These are phyloP conservation scores for Lacerta viridis DNA, from an alignment of 2,797 vertebrate species.

Conservation along the genomic window DNA sequence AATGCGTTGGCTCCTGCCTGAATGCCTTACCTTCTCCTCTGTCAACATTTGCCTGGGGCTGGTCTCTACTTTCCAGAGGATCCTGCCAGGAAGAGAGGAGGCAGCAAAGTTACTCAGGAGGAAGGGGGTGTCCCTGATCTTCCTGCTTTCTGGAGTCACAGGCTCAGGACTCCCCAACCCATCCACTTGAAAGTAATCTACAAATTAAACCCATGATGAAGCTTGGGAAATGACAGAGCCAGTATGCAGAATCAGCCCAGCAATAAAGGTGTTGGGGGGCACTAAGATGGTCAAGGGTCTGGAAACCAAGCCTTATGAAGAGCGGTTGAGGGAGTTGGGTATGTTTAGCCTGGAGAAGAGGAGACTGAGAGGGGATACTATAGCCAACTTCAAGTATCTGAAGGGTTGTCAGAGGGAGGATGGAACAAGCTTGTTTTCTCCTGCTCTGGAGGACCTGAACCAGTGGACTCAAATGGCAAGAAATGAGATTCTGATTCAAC, in stretches of 20 bases:
- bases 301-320: too few species aligned
- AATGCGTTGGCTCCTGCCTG: too few species aligned
- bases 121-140: neutral
- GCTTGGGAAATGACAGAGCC: neutral
- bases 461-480: too few species aligned
- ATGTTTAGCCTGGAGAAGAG: too few species aligned
- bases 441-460: too few species aligned
- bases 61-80: neutral
- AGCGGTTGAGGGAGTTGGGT: too few species aligned
- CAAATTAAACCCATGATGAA: neutral
- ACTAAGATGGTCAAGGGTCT: too few species aligned
- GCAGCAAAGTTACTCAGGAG: neutral
- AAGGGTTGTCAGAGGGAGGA: too few species aligned
- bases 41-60: neutral
- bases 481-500: too few species aligned
- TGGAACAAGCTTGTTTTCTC: too few species aligned
- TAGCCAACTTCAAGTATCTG: too few species aligned
- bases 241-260: neutral
- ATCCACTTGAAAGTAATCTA: neutral
- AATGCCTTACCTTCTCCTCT: neutral
- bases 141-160: neutral
- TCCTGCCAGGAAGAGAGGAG: neutral
- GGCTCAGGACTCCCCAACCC: neutral
- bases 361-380: too few species aligned
- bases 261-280: neutral